phyloP scores from a whole-genome alignment of 2,113 vertebrate genomes.

The Stigmatopora nigra region DNA sequence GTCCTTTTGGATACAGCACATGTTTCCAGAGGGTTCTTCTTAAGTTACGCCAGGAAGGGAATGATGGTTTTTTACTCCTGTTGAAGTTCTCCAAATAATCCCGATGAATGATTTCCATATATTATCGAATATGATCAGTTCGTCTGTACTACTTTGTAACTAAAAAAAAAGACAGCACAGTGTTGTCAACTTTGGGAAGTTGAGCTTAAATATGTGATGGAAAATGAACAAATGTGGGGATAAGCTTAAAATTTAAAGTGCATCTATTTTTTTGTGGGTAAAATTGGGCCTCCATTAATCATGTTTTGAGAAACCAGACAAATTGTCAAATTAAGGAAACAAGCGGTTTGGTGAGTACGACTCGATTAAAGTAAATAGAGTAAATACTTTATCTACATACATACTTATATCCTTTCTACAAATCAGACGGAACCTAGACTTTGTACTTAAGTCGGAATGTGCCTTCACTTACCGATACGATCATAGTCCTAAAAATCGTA shows the following conservation, averaged over 20 bases:
- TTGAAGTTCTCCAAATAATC: neutral
- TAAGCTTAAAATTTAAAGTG: neutral
- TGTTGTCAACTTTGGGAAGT: neutral
- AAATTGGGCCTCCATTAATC: too few species aligned
- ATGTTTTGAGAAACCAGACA: too few species aligned
- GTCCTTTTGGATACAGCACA: slow-evolving; percentile 47
- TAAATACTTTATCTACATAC: too few species aligned
- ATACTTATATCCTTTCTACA: too few species aligned
- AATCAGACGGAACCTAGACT: too few species aligned
- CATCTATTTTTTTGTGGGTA: neutral
- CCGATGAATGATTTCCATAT: neutral
- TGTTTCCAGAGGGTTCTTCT: slow-evolving; percentile 49
- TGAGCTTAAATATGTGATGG: neutral
- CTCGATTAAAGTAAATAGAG: too few species aligned
- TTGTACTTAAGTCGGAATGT: too few species aligned
- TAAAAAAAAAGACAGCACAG: neutral
- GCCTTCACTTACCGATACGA: too few species aligned
- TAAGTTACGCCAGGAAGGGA: slow-evolving; percentile 53
- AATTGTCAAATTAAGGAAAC: too few species aligned
- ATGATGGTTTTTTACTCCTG: slow-evolving; percentile 49
- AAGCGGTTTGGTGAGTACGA: too few species aligned
- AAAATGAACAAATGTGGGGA: neutral
- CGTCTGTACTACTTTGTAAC: neutral
- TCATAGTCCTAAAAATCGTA: too few species aligned
- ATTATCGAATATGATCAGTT: neutral